Conservation (phyloP, 35 echinoderm and acorn worm genomes). For the Diadema setosum region DNA sequence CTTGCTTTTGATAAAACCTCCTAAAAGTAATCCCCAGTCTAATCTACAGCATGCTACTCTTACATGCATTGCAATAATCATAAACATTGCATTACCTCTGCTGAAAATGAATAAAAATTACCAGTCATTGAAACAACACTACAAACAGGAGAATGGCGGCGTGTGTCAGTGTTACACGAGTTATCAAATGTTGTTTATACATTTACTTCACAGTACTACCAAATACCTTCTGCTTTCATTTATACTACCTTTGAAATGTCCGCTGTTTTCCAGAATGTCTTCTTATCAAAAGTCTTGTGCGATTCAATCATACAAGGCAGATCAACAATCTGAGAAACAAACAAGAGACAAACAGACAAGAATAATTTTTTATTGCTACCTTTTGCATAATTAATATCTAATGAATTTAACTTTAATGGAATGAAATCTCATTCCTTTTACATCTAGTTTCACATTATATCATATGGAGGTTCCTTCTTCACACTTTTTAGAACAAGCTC, state of each 20-base stretch:
- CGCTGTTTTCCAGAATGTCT: constrained; percentile 96
- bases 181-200: no score
- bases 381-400: background rate
- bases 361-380: background rate
- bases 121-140: no score
- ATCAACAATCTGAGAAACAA: constrained; percentile 69
- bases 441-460: background rate
- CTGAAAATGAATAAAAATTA: no score
- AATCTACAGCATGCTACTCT: no score
- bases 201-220: no score
- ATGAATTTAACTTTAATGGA: background rate
- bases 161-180: no score
- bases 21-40: no score
- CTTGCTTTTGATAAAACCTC: no score
- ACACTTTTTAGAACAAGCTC: background rate
- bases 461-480: background rate
- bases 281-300: constrained; percentile 96
- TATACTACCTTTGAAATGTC: constrained; percentile 84
- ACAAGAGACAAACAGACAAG: background rate
- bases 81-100: no score
- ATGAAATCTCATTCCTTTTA: background rate
- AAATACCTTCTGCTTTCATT: background rate
- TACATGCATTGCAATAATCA: no score
- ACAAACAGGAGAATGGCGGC: no score
- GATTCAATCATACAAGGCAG: constrained; percentile 82